phyloP scores from a whole-genome alignment of 2,797 vertebrate genomes.

The Gymnocypris eckloni region DNA sequence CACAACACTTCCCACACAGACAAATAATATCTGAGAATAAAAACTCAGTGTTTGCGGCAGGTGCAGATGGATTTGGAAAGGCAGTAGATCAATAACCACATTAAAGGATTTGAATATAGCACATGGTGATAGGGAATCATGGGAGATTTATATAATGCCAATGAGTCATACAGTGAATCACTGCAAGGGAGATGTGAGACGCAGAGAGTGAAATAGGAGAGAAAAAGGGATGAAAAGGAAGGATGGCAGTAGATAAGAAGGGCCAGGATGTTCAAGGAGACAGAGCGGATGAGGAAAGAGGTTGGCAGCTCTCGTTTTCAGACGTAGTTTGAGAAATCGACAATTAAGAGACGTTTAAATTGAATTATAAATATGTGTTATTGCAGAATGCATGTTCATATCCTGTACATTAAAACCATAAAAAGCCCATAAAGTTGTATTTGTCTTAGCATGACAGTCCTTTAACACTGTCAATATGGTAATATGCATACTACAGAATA shows the following conservation, averaged over 20 bases:
- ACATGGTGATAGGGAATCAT: conserved; percentile 47
- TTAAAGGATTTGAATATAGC: conserved; percentile 57
- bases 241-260: conserved; percentile 28
- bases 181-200: conserved; percentile 36
- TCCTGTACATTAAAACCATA: background rate
- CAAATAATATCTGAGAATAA: conserved; percentile 38
- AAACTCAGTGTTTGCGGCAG: conserved; percentile 47
- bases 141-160: conserved; percentile 61
- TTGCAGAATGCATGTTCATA: background rate
- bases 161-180: conserved; percentile 65
- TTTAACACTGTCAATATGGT: background rate
- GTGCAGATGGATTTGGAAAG: conserved; percentile 25
- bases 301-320: conserved; percentile 15
- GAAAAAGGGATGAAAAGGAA: conserved; percentile 26
- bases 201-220: conserved; percentile 17
- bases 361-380: background rate
- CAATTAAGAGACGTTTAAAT: background rate
- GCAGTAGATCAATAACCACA: conserved; percentile 55
- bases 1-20: conserved; percentile 53
- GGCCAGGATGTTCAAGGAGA: conserved; percentile 12
- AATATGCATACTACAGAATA: background rate
- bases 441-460: background rate
- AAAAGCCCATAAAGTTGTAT: background rate
- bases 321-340: background rate
- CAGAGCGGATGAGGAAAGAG: conserved; percentile 14